Evolutionary conservation across 2,888 invertebrate genomes (phyloP), one percentile per base, ranked within the genome.

Genomic region (Oxytorus armatus): DNA sequence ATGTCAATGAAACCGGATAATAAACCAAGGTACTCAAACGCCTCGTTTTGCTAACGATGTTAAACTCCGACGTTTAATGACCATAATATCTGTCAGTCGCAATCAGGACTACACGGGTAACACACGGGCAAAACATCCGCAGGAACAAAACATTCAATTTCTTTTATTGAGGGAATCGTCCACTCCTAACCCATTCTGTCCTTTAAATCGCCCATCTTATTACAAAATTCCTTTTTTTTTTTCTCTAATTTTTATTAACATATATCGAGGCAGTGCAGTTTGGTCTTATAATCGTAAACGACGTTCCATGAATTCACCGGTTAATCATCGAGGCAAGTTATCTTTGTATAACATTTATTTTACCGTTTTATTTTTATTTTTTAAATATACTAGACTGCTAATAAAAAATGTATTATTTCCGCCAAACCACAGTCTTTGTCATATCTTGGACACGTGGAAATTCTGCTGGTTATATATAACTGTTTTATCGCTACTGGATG

Each of bases 291-390:
- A 33, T 70, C 61, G 44, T 49, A 10, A 57, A 47, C 53, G 55
- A 39, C 36, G 77, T 72, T 83, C 81, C 81, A 83, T 83, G 83
- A 83, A 61, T 83, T 77, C 83, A 29, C 44, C 82, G 72, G 66
- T 72, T 53, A 75, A 83, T 63, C 23, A 68, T 59, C 65, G 51
- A 77, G 82, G 83, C 53, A 81, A 77, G 77, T 77, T 73, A 14
- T 42, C 23, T 57, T n/a, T 11, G 18, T 21, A n/a, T n/a, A 7
- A 47, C n/a, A 55, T 18, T 29, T 10, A 59, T 57, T 53, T 3
- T 57, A 18, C 14, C 11, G 14, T 8, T 66, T 14, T 39, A n/a
- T 51, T 18, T 21, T 1, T 21, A 51, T 18, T 4, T 3, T 8
- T 1, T 51, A 8, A 0, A 8, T 21, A 21, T 8, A 8, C 7